A percentile compares a stretch with the other conserved stretches of the same genome.
Conservation (phyloP, 23 tunicate species). For the Oikopleura vanhoeffeni region DNA sequence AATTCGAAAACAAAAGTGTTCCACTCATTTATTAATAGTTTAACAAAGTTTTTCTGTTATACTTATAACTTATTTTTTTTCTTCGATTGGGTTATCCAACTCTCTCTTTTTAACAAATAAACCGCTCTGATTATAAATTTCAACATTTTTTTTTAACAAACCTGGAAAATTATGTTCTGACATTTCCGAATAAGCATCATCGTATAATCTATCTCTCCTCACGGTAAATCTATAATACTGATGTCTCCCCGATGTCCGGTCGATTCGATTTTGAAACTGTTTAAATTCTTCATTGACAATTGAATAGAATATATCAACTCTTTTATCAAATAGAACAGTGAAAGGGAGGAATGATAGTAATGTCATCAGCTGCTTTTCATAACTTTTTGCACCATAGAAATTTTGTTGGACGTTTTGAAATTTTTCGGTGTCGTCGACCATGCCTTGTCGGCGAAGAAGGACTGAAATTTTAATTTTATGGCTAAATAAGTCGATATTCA, state of each 20-base stretch:
- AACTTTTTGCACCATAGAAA: background rate
- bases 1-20: too few relatives aligned
- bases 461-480: too few relatives aligned
- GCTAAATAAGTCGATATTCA: too few relatives aligned
- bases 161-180: background rate
- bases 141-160: too few relatives aligned
- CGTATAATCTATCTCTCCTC: background rate
- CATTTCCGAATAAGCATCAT: slow-evolving; percentile 14
- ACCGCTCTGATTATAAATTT: too few relatives aligned
- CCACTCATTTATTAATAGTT: too few relatives aligned
- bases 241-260: background rate
- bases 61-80: too few relatives aligned
- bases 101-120: too few relatives aligned
- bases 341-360: background rate
- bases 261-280: background rate
- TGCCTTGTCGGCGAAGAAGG: too few relatives aligned
- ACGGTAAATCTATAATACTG: background rate
- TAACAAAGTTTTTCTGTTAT: too few relatives aligned
- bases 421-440: too few relatives aligned
- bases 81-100: too few relatives aligned
- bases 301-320: background rate
- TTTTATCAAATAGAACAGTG: background rate
- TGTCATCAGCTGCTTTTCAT: slow-evolving; percentile 14
- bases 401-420: background rate
- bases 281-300: background rate